Evolutionary conservation across 2,113 vertebrate species (phyloP).

Genomic region (Oplegnathus fasciatus): DNA sequence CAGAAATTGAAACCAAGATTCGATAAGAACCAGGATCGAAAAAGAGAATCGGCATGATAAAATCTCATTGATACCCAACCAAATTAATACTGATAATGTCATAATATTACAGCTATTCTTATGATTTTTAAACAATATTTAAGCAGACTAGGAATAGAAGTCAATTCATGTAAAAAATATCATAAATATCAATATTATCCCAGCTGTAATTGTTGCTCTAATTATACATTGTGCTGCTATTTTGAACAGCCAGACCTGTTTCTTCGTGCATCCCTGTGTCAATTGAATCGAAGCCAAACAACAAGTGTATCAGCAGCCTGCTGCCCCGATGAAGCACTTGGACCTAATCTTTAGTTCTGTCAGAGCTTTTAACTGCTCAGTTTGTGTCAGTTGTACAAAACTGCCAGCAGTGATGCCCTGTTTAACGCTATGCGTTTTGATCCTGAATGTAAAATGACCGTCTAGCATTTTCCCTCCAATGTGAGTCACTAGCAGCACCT

Average conservation of each 20-base stretch:
- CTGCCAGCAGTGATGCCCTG: neutral
- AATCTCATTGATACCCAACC: neutral
- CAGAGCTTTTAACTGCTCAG: neutral
- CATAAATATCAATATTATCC: neutral
- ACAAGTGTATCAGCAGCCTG: neutral
- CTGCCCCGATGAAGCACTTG: neutral
- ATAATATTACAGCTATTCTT: neutral
- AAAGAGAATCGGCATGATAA: neutral
- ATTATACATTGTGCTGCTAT: neutral
- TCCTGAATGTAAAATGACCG: conserved; percentile 45
- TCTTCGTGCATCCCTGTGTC: neutral
- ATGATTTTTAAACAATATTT: neutral
- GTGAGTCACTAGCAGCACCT: conserved; percentile 33
- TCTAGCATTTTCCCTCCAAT: conserved; percentile 48
- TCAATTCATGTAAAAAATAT: neutral
- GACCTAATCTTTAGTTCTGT: neutral
- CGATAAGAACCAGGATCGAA: neutral
- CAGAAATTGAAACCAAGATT: neutral
- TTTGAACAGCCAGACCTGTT: neutral
- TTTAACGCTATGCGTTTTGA: conserved; percentile 37
- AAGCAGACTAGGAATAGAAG: neutral
- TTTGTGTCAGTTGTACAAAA: neutral
- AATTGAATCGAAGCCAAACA: neutral
- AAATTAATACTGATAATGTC: neutral
- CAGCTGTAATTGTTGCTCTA: neutral